A percentile compares a stretch with the other conserved stretches of the same genome.
Conservation (phyloP, 1,140 invertebrate genomes). For the Magallana gigas region DNA sequence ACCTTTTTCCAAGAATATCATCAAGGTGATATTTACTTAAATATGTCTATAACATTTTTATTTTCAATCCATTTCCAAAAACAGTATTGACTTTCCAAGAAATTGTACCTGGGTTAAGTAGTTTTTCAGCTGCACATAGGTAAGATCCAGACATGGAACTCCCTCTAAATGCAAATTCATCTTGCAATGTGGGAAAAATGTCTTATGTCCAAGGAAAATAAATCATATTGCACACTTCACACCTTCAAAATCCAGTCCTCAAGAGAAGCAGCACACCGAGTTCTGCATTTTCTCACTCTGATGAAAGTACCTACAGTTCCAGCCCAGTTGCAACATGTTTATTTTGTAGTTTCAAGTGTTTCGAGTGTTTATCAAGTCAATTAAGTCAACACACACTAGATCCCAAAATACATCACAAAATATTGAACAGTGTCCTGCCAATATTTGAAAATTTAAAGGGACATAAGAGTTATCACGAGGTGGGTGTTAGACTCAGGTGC, state of each 20-base stretch:
- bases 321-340: background rate
- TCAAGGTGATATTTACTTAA: too few relatives aligned
- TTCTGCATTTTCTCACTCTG: too few relatives aligned
- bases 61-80: too few relatives aligned
- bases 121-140: background rate
- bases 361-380: conserved; percentile 25
- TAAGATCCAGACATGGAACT: conserved; percentile 10
- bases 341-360: background rate
- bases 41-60: too few relatives aligned
- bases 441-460: conserved; percentile 36
- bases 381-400: conserved; percentile 22
- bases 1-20: too few relatives aligned
- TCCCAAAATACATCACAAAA: conserved; percentile 23
- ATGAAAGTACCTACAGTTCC: background rate
- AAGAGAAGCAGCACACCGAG: background rate
- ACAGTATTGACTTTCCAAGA: background rate
- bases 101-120: background rate
- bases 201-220: background rate
- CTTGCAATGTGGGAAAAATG: background rate
- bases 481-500: background rate
- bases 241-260: background rate
- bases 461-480: conserved; percentile 10
- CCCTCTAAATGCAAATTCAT: conserved; percentile 16
- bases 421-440: conserved; percentile 17
- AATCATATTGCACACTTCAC: background rate